Conservation (phyloP, 2,888 invertebrate species). For the Ceraclea dissimilis region DNA sequence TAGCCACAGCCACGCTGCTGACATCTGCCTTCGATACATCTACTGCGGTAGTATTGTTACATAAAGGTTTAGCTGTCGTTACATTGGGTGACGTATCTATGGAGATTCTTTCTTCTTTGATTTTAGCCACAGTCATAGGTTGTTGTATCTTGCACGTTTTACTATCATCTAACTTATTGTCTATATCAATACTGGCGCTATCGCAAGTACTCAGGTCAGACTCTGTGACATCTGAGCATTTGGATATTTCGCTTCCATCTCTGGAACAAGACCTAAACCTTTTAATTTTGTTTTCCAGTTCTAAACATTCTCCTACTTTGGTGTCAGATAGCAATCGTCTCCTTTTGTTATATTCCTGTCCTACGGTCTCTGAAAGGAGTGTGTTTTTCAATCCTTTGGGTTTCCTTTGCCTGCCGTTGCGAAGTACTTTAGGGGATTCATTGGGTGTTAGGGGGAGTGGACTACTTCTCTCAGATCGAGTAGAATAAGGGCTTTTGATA, state of each 20-base stretch:
- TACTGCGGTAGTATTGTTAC: neutral
- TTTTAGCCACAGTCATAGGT: slow-evolving; percentile 6
- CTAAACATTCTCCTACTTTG: slow-evolving; percentile 32
- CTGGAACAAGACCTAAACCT: slow-evolving; percentile 45
- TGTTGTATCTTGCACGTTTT: neutral
- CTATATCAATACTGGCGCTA: slow-evolving; percentile 16
- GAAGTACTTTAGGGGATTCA: slow-evolving; percentile 47
- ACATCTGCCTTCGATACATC: neutral
- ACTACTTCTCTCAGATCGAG: slow-evolving; percentile 52
- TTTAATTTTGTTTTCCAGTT: slow-evolving; percentile 42
- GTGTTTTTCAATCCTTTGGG: slow-evolving; percentile 39
- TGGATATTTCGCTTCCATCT: slow-evolving; percentile 54
- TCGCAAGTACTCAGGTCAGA: slow-evolving; percentile 56
- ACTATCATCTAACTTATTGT: slow-evolving; percentile 12
- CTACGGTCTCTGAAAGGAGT: slow-evolving; percentile 51
- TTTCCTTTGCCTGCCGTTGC: slow-evolving; percentile 61
- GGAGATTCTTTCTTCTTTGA: slow-evolving; percentile 10
- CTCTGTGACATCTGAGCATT: slow-evolving; percentile 53
- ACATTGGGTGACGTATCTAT: neutral
- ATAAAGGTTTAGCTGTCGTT: neutral
- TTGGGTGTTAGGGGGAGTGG: slow-evolving; percentile 32
- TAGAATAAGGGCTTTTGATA: slow-evolving; percentile 52
- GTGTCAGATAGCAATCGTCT: slow-evolving; percentile 52
- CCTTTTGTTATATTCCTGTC: slow-evolving; percentile 41
- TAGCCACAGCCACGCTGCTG: neutral